phyloP scores from a whole-genome alignment of 2,113 vertebrate species.

The Paradoxurus hermaphroditus region DNA sequence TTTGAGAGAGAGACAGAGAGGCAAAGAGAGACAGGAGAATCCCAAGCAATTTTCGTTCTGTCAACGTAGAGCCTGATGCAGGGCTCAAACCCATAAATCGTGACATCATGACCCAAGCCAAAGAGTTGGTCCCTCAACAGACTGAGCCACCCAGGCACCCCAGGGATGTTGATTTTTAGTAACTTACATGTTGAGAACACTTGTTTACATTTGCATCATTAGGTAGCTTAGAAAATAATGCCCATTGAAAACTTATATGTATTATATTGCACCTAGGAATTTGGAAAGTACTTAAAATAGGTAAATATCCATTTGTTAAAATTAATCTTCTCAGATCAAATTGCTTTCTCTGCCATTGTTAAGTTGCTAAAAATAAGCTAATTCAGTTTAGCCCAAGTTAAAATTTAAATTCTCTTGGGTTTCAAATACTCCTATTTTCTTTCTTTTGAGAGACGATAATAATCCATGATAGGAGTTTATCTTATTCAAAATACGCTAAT shows the following conservation, averaged over 20 bases:
- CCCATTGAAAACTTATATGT: not conserved
- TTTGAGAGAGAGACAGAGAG: no score
- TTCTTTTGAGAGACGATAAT: not conserved
- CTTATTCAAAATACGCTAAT: not conserved
- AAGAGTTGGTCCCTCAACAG: no score
- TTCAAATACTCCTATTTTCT: not conserved
- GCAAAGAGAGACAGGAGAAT: no score
- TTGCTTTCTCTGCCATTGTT: not conserved
- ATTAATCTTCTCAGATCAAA: not conserved
- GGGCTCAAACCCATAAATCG: no score
- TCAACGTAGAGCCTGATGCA: no score
- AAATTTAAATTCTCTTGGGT: not conserved
- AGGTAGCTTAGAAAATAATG: not conserved
- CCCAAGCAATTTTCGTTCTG: no score
- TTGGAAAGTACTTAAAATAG: not conserved
- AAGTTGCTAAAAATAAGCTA: slow-evolving; percentile 12
- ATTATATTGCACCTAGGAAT: not conserved
- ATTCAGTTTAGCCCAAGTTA: not conserved
- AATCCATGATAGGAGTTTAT: not conserved
- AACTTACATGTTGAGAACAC: not conserved
- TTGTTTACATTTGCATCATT: not conserved
- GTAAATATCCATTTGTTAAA: not conserved
- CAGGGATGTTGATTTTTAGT: not conserved
- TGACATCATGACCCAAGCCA: no score
- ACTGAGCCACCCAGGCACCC: no score